Evolutionary conservation across 2,113 vertebrate genomes (phyloP).

Genomic region (Thomomys bottae): DNA sequence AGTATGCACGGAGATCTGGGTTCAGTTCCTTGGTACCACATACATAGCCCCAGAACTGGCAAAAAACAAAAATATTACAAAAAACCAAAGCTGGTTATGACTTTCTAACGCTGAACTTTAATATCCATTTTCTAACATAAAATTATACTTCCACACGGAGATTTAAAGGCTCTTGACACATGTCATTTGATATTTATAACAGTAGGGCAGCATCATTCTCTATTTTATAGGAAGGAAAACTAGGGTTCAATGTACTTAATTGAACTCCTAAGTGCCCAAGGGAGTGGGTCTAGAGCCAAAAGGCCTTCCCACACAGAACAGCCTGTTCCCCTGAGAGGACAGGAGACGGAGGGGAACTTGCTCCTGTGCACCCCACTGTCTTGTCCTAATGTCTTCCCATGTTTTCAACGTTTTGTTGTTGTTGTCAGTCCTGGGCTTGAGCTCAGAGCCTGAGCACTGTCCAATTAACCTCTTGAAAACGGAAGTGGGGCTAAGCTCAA

Average conservation of each 20-base stretch:
- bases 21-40: too few relatives aligned
- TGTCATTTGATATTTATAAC: neutral
- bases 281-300: neutral
- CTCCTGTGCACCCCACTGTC: neutral
- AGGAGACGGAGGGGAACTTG: neutral
- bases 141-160: neutral
- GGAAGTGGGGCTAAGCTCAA: too few relatives aligned
- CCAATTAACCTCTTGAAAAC: too few relatives aligned
- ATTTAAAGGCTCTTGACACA: neutral
- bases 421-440: too few relatives aligned
- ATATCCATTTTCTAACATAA: slow-evolving; percentile 14
- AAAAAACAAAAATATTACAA: too few relatives aligned
- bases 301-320: neutral
- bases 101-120: neutral
- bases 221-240: neutral
- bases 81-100: slow-evolving; percentile 30
- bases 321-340: neutral
- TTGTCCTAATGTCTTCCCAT: neutral
- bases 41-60: too few relatives aligned
- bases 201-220: neutral
- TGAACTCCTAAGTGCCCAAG: neutral
- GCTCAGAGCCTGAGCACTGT: too few relatives aligned
- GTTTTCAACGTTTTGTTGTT: neutral
- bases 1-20: too few relatives aligned
- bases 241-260: neutral